Evolutionary conservation across 2,888 invertebrate genomes (phyloP), one percentile per base, ranked within the genome.

Genomic region (Cataglyphis altisquamis): DNA sequence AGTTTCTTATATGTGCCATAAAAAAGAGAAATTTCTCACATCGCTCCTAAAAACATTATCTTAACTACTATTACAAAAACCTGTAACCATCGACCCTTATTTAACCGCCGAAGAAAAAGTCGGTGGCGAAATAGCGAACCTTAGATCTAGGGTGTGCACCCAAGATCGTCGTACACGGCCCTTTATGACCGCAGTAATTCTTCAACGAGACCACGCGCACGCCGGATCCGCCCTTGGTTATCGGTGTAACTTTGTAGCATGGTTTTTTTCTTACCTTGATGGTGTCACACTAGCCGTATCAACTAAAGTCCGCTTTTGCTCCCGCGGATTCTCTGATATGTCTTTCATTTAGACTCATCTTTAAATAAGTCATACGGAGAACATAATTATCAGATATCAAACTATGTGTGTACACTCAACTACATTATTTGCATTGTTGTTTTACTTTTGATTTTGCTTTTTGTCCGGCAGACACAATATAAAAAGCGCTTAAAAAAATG

Each of bases 111-210:
- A 18, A 45, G 68, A 78, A 80, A 80, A 70, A 67, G 57, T 41
- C 48, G 55, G 62, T 68, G 68, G 67, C 10, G 64, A 18, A 9
- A 52, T 32, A 45, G 39, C 12, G 18, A 74, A 74, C 80, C 63
- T 39, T 25, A 62, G 86, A 82, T 66, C 74, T 63, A 78, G 75
- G 84, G 84, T 84, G 67, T 87, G 15, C 68, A 63, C 63, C 60
- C 62, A 73, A 45, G 62, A 68, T 52, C 72, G 62, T 55, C 48
- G 15, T 29, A 45, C 32, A 8, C n/a, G 36, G n/a, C 60, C 80
- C 36, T 87, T 87, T 85, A 86, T 81, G 86, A 86, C 74, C 66
- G 63, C 63, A 57, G 80, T 86, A 85, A 87, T 85, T 73, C 85
- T 85, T 86, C 68, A 83, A 87, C 78, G 72, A 80, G 83, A 60